Conservation (phyloP, 2,797 vertebrate genomes). For the Poeciliopsis infans region DNA sequence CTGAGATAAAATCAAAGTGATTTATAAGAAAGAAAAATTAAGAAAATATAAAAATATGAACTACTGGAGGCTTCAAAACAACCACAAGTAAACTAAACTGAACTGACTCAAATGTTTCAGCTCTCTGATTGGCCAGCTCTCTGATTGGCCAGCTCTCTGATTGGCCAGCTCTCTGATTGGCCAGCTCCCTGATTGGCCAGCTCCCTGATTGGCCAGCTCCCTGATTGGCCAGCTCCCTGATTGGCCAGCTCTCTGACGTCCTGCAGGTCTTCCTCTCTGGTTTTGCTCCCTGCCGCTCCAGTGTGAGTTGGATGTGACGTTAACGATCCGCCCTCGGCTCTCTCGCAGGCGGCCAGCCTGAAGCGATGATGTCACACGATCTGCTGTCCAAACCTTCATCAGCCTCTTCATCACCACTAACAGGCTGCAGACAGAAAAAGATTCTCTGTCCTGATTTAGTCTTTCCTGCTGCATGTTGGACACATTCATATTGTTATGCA, state of each 20-base stretch:
- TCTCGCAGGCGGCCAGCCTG: slow-evolving; percentile 9
- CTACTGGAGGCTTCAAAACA: neutral
- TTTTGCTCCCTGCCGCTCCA: slow-evolving; percentile 73
- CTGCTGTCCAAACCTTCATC: neutral
- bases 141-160: too few relatives aligned
- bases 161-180: too few relatives aligned
- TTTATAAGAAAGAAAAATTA: neutral
- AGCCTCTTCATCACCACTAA: neutral
- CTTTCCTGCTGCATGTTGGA: neutral
- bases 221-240: neutral
- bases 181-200: neutral
- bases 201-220: too few relatives aligned
- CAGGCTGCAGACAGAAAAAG: neutral
- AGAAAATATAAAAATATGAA: neutral
- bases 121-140: too few relatives aligned
- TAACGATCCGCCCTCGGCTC: slow-evolving; percentile 42
- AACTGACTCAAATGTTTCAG: neutral
- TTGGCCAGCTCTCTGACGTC: too few relatives aligned
- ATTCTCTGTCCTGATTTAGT: neutral
- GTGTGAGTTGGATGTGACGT: slow-evolving; percentile 50
- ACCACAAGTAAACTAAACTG: too few relatives aligned
- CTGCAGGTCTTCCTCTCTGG: slow-evolving; percentile 45
- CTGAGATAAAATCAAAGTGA: neutral
- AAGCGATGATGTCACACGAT: neutral
- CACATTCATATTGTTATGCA: neutral